phyloP scores from a whole-genome alignment of 2,113 vertebrate genomes.

The Gallinago paraguaiae region DNA sequence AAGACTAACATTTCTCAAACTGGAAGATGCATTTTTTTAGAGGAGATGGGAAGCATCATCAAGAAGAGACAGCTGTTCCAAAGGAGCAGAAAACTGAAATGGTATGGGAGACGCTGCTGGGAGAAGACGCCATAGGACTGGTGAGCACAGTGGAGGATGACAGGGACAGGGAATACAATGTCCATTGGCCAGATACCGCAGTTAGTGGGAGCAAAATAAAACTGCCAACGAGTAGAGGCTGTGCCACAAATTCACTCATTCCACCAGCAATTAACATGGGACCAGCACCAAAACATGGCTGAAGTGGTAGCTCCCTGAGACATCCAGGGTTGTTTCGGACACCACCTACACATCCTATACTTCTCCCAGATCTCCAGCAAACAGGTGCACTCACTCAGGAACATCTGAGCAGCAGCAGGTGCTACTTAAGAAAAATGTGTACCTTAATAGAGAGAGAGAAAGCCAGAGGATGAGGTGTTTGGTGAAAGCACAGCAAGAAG shows the following conservation, averaged over 20 bases:
- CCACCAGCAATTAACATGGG: neutral
- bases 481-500: neutral
- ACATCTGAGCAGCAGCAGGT: neutral
- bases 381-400: neutral
- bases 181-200: accelerated
- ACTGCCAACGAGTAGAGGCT: accelerated
- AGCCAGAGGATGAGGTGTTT: too few relatives aligned
- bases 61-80: neutral
- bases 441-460: neutral
- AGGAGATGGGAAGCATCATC: neutral
- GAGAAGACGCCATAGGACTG: neutral
- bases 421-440: neutral
- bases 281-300: neutral
- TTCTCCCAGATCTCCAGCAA: neutral
- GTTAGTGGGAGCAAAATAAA: neutral
- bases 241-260: neutral
- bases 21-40: neutral
- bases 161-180: neutral
- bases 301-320: neutral
- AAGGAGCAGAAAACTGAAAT: neutral
- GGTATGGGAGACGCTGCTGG: neutral
- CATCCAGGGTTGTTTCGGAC: accelerated
- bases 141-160: neutral
- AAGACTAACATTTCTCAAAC: neutral
- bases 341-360: neutral